These are phyloP conservation scores for Plodia interpunctella DNA, from an alignment of 1,140 invertebrate genomes.

Conservation along the genomic window DNA sequence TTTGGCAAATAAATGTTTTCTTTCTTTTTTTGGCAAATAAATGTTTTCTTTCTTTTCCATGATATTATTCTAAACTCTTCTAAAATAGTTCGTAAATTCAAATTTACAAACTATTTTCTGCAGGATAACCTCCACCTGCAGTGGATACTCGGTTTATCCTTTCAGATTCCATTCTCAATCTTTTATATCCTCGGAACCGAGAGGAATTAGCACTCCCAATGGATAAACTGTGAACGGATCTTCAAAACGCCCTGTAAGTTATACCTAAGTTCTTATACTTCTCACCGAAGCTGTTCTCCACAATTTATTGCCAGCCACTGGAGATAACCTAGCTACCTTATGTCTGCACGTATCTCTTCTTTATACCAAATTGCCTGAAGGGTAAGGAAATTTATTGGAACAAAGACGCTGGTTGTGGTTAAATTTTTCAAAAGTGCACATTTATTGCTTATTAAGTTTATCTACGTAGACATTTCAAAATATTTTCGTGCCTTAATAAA, in stretches of 20 bases:
- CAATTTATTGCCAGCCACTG: constrained; percentile 34
- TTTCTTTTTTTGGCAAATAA: too few species aligned
- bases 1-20: too few species aligned
- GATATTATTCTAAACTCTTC: too few species aligned
- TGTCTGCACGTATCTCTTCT: constrained; percentile 15
- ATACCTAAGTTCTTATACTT: constrained; percentile 24
- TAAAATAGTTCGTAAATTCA: too few species aligned
- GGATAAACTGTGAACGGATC: constrained; percentile 42
- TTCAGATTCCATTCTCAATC: constrained; percentile 10
- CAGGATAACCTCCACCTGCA: background rate
- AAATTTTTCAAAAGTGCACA: background rate
- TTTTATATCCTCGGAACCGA: constrained; percentile 24
- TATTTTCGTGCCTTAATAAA: too few species aligned
- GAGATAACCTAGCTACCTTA: constrained; percentile 16
- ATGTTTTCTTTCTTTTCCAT: too few species aligned
- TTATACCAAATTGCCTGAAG: constrained; percentile 5
- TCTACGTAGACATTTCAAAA: too few species aligned
- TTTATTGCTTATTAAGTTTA: too few species aligned
- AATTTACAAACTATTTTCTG: too few species aligned
- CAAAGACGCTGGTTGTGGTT: background rate
- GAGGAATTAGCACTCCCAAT: constrained; percentile 41
- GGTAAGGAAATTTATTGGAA: constrained; percentile 1
- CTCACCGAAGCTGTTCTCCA: constrained; percentile 36
- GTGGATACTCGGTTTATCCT: background rate
- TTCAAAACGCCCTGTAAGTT: constrained; percentile 54